phyloP scores from a whole-genome alignment of 2,113 vertebrate genomes.

The Tylochromis polylepis region DNA sequence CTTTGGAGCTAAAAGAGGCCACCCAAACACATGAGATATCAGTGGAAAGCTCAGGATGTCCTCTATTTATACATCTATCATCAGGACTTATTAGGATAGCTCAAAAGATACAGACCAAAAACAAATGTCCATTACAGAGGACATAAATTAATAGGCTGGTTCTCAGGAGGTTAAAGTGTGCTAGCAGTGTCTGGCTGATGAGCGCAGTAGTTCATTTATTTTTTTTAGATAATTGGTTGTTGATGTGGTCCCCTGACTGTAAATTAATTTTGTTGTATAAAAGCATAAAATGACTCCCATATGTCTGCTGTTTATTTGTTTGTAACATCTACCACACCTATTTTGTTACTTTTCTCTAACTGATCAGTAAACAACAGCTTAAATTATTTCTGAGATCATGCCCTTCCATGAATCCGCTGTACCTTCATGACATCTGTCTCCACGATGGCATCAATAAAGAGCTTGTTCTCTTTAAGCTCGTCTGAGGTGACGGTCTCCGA shows the following conservation, averaged over 20 bases:
- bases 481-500: constrained; percentile 74
- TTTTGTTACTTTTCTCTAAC: not conserved
- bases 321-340: not conserved
- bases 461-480: constrained; percentile 71
- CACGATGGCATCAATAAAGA: constrained; percentile 78
- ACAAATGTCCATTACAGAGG: no score
- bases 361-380: not conserved
- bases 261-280: not conserved
- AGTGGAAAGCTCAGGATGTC: no score
- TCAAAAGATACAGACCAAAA: no score
- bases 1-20: no score
- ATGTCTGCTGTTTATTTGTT: not conserved
- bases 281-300: not conserved
- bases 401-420: not conserved
- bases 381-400: not conserved
- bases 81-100: no score
- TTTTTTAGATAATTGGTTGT: not conserved
- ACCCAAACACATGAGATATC: no score
- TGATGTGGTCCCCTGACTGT: not conserved
- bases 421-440: constrained; percentile 82
- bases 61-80: no score
- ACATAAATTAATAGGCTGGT: no score
- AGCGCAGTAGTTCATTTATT: not conserved
- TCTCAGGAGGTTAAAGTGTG: not conserved
- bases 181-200: accelerated